Evolutionary conservation across 1,140 invertebrate genomes (phyloP).

Genomic region (Centruroides vittatus): DNA sequence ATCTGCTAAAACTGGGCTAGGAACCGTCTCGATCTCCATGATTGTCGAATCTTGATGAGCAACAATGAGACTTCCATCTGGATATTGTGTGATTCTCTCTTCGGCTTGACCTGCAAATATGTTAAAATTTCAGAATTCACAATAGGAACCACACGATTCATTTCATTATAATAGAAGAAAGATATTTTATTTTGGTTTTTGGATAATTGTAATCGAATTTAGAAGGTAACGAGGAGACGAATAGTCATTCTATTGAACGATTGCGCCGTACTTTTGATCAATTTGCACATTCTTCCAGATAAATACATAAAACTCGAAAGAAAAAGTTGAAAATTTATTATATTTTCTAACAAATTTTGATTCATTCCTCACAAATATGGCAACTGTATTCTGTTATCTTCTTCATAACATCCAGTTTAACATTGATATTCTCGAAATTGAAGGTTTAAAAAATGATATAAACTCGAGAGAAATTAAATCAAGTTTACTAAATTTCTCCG

Average conservation of each 20-base stretch:
- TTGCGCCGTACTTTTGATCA: not conserved
- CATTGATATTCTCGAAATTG: no score
- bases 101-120: constrained; percentile 8
- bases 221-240: no score
- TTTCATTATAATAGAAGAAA: not conserved
- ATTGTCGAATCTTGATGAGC: constrained; percentile 12
- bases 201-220: not conserved
- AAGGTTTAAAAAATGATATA: no score
- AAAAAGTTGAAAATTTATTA: no score
- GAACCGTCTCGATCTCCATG: constrained; percentile 17
- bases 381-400: no score
- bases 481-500: no score
- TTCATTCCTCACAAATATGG: no score
- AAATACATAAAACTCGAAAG: not conserved
- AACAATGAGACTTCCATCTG: constrained; percentile 12
- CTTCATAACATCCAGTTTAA: no score
- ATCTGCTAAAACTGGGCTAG: constrained; percentile 17
- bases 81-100: constrained; percentile 12
- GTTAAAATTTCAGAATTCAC: not conserved
- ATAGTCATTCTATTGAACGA: not conserved
- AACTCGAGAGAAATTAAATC: no score
- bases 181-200: not conserved
- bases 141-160: not conserved
- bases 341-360: no score
- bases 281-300: not conserved